Percentiles rank a stretch among this genome's conserved stretches.
phyloP scores from a whole-genome alignment of 2,113 vertebrate species.

The Melanotaenia duboulayi region DNA sequence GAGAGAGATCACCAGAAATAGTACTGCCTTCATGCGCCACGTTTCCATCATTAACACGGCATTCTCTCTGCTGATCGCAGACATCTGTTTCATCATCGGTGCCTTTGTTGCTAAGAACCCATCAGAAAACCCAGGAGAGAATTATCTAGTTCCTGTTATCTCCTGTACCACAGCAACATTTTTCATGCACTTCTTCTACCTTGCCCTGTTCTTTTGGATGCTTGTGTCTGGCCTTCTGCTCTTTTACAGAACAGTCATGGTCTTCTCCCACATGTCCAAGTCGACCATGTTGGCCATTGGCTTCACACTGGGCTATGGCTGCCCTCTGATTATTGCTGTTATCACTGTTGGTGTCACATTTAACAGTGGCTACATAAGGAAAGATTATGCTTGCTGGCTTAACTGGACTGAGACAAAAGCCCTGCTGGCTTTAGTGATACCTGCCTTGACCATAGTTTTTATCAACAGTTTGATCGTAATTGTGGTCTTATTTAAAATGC shows the following conservation, averaged over 20 bases:
- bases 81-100: slow-evolving; percentile 88
- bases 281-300: slow-evolving; percentile 80
- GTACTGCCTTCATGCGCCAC: slow-evolving; percentile 88
- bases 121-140: slow-evolving; percentile 34
- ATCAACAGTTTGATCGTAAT: slow-evolving; percentile 87
- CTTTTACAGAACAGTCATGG: slow-evolving; percentile 84
- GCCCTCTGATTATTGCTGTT: slow-evolving; percentile 85
- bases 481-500: slow-evolving; percentile 84
- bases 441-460: slow-evolving; percentile 84
- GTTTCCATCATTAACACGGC: slow-evolving; percentile 89
- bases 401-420: slow-evolving; percentile 87
- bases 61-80: slow-evolving; percentile 81
- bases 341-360: slow-evolving; percentile 86
- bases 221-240: slow-evolving; percentile 87
- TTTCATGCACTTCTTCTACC: slow-evolving; percentile 91
- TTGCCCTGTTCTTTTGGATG: slow-evolving; percentile 95
- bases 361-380: slow-evolving; percentile 75
- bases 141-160: slow-evolving; percentile 8
- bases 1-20: slow-evolving; percentile 82
- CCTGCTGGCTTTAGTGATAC: slow-evolving; percentile 87
- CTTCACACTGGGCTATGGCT: slow-evolving; percentile 86
- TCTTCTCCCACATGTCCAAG: slow-evolving; percentile 86
- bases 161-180: slow-evolving; percentile 86
- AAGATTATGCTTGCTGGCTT: slow-evolving; percentile 85
- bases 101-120: slow-evolving; percentile 53